Evolutionary conservation across 2,888 invertebrate species (phyloP), one percentile per base, ranked within the genome.

Genomic region (Lamproptera curius): DNA sequence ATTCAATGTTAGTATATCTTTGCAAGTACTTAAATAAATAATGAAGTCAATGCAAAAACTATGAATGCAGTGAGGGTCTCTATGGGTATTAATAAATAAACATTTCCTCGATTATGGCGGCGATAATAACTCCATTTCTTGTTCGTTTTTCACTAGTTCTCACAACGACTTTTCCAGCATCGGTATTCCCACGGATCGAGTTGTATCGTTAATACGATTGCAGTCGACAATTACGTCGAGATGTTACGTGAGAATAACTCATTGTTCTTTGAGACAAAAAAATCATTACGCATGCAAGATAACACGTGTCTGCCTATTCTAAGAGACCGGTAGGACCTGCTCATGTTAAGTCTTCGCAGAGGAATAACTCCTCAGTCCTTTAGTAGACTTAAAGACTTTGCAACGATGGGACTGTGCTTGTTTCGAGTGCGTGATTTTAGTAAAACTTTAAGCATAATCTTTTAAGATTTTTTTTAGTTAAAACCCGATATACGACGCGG

Each of bases 341-440:
- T 41, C 42, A 46, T 37, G 39, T 41, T 59, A 52, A 42, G 62
- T 61, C 67, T 67, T 67, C 59, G 54, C 55, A 45, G 37, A 45
- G 50, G 54, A 53, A 58, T 13, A 31, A 11, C 20, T 20, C 20
- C n/a, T n/a, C n/a, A n/a, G n/a, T n/a, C n/a, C 20, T 20, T 49
- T 16, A 43, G 43, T 40, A 23, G 42, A 37, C 31, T 28, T 9
- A 2, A 28, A 28, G 31, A 28, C 33, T 40, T 46, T 46, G 43
- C 35, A 14, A 62, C 51, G 65, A 83, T 83, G 80, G 81, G 81
- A 50, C 59, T 80, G 45, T 62, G 73, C 16, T 63, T 82, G 51
- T 59, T 76, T 10, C 63, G 70, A 63, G 82, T 83, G 48, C 79
- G 83, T 75, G 1, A 0, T 46, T 38, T 44, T 52, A 41, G 10